phyloP scores from a whole-genome alignment of 1,140 invertebrate genomes.

The Drosophila eugracilis region DNA sequence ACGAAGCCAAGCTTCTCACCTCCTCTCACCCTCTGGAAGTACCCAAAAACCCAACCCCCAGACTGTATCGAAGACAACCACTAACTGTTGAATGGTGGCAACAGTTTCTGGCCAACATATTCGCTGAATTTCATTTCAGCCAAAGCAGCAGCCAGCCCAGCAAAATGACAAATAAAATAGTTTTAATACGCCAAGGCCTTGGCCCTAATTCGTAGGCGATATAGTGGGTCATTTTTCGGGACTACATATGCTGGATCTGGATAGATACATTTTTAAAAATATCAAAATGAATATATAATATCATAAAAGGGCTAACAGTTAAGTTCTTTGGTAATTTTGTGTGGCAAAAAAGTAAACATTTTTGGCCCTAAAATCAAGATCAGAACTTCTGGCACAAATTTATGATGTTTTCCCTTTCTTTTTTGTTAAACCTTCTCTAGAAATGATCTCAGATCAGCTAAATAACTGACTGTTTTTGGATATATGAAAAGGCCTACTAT shows the following conservation, averaged over 20 bases:
- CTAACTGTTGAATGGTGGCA: constrained; percentile 73
- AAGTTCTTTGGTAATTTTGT: too few relatives aligned
- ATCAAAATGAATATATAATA: too few relatives aligned
- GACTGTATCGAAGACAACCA: constrained; percentile 12
- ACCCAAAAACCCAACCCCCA: constrained; percentile 5
- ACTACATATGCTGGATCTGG: background rate
- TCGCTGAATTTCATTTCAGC: constrained; percentile 67
- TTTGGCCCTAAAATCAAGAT: too few relatives aligned
- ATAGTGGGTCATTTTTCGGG: background rate
- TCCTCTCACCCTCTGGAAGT: background rate
- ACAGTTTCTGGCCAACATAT: constrained; percentile 18
- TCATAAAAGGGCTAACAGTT: too few relatives aligned
- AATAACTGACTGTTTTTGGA: too few relatives aligned
- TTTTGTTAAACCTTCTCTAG: too few relatives aligned
- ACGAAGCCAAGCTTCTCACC: background rate
- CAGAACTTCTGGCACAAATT: too few relatives aligned
- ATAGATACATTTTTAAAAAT: too few relatives aligned
- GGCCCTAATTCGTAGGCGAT: background rate
- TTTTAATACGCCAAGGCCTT: constrained; percentile 41
- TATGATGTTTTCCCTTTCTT: too few relatives aligned
- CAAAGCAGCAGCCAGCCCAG: constrained; percentile 25
- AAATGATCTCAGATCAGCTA: too few relatives aligned
- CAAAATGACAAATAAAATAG: constrained; percentile 46
- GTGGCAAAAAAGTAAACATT: too few relatives aligned
- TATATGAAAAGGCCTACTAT: too few relatives aligned